A percentile compares a stretch with the other conserved stretches of the same genome.
These are phyloP conservation scores for Eupsilia transversa DNA, from an alignment of 2,888 invertebrate genomes.

Conservation along the genomic window DNA sequence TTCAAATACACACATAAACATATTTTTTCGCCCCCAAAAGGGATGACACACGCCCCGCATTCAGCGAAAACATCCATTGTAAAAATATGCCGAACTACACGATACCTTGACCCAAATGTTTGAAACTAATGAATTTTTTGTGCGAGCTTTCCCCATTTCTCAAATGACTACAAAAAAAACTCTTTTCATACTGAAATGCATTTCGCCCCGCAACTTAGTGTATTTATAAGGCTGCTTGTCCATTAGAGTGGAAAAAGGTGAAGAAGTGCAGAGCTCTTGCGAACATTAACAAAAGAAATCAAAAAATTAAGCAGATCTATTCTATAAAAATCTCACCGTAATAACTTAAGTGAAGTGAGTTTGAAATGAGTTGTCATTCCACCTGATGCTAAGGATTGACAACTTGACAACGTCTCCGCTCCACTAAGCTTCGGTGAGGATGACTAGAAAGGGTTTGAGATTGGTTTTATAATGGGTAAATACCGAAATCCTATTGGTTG, in stretches of 20 bases:
- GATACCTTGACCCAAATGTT: constrained; percentile 60
- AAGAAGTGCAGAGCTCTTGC: background rate
- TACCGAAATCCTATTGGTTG: background rate
- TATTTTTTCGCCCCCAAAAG: constrained; percentile 49
- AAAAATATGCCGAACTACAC: constrained; percentile 58
- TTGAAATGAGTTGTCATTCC: too few species aligned
- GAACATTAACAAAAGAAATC: background rate
- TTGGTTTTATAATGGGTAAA: background rate
- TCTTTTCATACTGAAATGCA: constrained; percentile 60
- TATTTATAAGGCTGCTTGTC: constrained; percentile 22
- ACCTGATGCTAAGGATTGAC: too few species aligned
- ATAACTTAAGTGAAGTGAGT: background rate
- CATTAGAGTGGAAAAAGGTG: constrained; percentile 1
- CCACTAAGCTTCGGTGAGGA: background rate
- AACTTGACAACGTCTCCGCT: too few species aligned
- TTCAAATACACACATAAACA: constrained; percentile 61
- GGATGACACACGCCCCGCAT: constrained; percentile 57
- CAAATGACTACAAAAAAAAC: constrained; percentile 40
- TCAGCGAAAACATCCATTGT: constrained; percentile 57
- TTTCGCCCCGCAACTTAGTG: constrained; percentile 36
- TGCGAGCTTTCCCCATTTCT: constrained; percentile 24
- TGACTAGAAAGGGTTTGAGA: background rate
- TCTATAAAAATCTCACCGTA: background rate
- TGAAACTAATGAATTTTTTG: constrained; percentile 61
- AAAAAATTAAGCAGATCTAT: background rate